Conservation (phyloP, 1,140 invertebrate species). For the Conus ventricosus region DNA sequence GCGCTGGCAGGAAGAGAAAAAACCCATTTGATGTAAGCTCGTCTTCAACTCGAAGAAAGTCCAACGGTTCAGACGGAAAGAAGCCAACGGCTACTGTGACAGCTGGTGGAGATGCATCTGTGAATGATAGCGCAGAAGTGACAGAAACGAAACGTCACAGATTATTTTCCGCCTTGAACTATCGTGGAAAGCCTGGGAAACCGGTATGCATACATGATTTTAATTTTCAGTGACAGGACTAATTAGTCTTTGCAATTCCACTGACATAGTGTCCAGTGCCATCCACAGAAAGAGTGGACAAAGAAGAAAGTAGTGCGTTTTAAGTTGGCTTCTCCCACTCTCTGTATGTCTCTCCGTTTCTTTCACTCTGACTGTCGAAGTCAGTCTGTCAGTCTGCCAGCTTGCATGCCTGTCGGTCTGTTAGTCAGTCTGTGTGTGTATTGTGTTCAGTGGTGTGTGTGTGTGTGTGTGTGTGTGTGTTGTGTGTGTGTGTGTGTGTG, state of each 20-base stretch:
- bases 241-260: neutral
- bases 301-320: no score
- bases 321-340: no score
- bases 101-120: neutral
- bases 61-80: neutral
- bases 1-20: neutral
- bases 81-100: neutral
- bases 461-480: no score
- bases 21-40: neutral
- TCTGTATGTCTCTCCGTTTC: no score
- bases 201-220: no score
- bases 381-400: no score
- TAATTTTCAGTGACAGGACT: no score
- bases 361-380: no score
- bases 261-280: neutral
- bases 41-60: neutral
- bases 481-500: no score
- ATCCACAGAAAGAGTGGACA: neutral
- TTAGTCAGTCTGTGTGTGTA: no score
- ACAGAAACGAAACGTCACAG: neutral
- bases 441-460: no score
- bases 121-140: neutral
- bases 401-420: no score
- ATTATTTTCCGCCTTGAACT: neutral
- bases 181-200: neutral